Base-by-base conservation (phyloP, 1,140 invertebrate species). In the Lasaia peninsularis region DNA sequence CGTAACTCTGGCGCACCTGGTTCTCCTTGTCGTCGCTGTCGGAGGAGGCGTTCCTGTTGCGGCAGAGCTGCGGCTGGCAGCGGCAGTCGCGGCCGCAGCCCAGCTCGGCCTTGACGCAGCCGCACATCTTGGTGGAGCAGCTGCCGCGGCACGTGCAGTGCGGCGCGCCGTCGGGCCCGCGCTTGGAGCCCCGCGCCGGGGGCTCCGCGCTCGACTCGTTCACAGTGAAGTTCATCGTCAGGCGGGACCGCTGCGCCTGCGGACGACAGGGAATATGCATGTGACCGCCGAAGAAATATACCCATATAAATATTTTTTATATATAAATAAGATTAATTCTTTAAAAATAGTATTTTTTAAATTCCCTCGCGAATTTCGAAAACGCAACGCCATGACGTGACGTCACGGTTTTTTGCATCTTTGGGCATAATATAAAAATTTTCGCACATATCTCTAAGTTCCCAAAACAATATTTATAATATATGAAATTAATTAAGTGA, bases 111-210 rank as follows among this genome's bases (percentile, higher is more conserved):
- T 92, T 93, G 2, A 88, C 76, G 63, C 93, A 94, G 8, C 89
- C 85, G 75, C 93, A 94, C 14, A 91, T 61, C 56, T 90, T 90
- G 18, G 86, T 90, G 57, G 80, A 73, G 70, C 93, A 94, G 51
- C 86, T 86, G 2, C 90, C 91, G 74, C 92, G 92, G 64, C 93
- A 94, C 7, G 74, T 69, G 71, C 93, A 94, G 67, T 89, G 90
- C n/a, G 90, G 63, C 0, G 86, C 64, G 11, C 90, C 92, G 53
- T 91, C 90, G 16, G 82, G 90, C 28, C 80, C 76, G 14, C 91
- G 86, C 78, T 93, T 92, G 6, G 72, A 60, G 0, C 69, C 69
- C 14, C 71, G 69, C 31, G 59, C 37, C 32, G 37, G 33, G 7
- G 11, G n/a, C 21, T 63, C 63, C 33, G 48, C 33, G 20, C 14